Evolutionary conservation across 2,113 vertebrate genomes (phyloP), one percentile per base, ranked within the genome.

Genomic region (Anhinga rufa): DNA sequence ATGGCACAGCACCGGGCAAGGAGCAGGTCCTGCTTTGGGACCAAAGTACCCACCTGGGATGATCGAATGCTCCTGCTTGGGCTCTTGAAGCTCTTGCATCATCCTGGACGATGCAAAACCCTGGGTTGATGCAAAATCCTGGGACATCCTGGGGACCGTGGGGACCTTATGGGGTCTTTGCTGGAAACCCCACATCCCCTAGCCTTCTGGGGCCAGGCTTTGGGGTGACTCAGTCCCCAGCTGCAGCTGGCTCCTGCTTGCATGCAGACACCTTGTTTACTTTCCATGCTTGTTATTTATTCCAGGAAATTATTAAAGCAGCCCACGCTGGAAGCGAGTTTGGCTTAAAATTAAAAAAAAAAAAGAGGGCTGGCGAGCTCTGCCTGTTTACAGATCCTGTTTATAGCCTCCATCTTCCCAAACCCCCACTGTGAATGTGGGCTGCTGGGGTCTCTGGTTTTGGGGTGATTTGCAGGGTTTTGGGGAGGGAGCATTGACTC

Each of bases 241-340:
- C 89, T 51, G 44, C 87, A 57, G 77, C 24, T 28, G 0, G 75
- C 58, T 76, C 79, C 93, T 1, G 2, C 60, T 88, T 9, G 40
- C 88, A 82, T 0, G 2, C 81, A 86, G 87, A 88, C 91, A 89
- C 94, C 88, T 92, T 96, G 92, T 97, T 97, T 96, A 93, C 84
- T 93, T 97, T 87, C 94, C 21, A 1, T 1, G 40, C 91, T 95
- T 5, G 1, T 93, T 97, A 61, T 96, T 97, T 96, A 97, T 97
- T 91, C 95, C 96, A 92, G 96, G 97, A 96, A 97, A 89, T 93
- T 82, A 89, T 97, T 87, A 92, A 84, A 75, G 83, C 95, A 92
- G 80, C 93, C 97, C 93, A 91, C 74, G 52, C 92, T 92, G 92
- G 83, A 89, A 89, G 70, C 1, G 2, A 79, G 31, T 75, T 78